These are phyloP conservation scores for Leucophenga montana DNA, from an alignment of 2,888 invertebrate genomes.

Conservation along the genomic window DNA sequence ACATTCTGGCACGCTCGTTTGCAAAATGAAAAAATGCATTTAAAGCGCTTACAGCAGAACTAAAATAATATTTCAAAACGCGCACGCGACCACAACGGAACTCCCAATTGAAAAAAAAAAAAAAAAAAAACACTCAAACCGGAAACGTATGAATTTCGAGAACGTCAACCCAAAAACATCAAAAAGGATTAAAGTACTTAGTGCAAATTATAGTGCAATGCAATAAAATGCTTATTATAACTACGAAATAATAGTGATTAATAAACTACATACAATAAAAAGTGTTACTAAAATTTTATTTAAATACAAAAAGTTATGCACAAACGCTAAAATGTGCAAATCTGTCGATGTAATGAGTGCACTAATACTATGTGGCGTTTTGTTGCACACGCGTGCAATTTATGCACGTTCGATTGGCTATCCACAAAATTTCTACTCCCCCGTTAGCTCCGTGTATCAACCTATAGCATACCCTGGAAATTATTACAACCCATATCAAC, in stretches of 20 bases:
- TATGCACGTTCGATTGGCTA: slow-evolving; percentile 34
- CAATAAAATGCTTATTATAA: background rate
- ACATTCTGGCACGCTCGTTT: slow-evolving; percentile 17
- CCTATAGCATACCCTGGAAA: slow-evolving; percentile 33
- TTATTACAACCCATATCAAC: slow-evolving; percentile 39
- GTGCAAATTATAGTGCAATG: background rate
- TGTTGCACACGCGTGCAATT: slow-evolving; percentile 27
- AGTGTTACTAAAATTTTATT: background rate
- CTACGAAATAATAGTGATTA: slow-evolving; percentile 12
- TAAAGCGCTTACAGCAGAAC: slow-evolving; percentile 10
- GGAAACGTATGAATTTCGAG: background rate
- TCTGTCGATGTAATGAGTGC: slow-evolving; percentile 13
- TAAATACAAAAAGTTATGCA: slow-evolving; percentile 11
- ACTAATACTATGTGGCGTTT: slow-evolving; percentile 36
- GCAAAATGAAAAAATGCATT: slow-evolving; percentile 16
- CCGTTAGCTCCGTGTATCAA: slow-evolving; percentile 14
- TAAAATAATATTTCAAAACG: background rate
- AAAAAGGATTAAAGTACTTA: background rate
- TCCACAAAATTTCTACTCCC: slow-evolving; percentile 29
- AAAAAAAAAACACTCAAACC: background rate
- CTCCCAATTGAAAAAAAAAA: slow-evolving; percentile 18
- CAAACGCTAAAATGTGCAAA: background rate
- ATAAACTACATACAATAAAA: slow-evolving; percentile 20
- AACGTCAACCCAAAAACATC: background rate
- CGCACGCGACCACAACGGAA: slow-evolving; percentile 17